Evolutionary conservation across 1,140 invertebrate species (phyloP).

Genomic region (Drosophila neocordata): DNA sequence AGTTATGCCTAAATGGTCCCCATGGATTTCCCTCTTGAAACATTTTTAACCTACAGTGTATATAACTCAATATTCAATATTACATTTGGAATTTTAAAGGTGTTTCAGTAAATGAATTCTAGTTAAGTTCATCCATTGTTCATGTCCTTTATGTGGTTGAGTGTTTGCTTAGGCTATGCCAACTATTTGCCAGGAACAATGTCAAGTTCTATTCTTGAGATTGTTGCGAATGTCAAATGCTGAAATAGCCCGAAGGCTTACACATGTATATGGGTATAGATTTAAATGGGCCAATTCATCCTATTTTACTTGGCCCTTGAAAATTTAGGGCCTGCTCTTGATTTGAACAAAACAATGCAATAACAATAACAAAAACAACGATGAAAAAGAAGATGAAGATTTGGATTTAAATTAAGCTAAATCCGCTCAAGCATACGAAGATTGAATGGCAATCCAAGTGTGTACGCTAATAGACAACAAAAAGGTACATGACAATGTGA

Average conservation of each 20-base stretch:
- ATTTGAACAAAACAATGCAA: slow-evolving; percentile 42
- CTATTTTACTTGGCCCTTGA: slow-evolving; percentile 30
- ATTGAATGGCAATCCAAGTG: slow-evolving; percentile 21
- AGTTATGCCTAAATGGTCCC: too few species aligned
- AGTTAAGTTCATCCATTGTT: not conserved
- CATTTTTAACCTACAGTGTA: too few species aligned
- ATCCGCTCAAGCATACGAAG: slow-evolving; percentile 66
- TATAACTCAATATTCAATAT: too few species aligned
- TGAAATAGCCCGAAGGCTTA: slow-evolving; percentile 44
- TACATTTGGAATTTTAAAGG: not conserved
- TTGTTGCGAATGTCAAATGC: slow-evolving; percentile 40
- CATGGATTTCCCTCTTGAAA: too few species aligned
- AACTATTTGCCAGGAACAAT: slow-evolving; percentile 32
- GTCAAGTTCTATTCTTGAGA: slow-evolving; percentile 48
- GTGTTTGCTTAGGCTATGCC: slow-evolving; percentile 41
- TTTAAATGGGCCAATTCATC: slow-evolving; percentile 46
- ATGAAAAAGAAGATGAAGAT: slow-evolving; percentile 52
- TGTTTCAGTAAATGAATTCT: not conserved
- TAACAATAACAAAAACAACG: slow-evolving; percentile 28
- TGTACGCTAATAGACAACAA: slow-evolving; percentile 75
- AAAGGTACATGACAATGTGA: slow-evolving; percentile 67
- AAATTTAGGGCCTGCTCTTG: slow-evolving; percentile 30
- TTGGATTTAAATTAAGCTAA: slow-evolving; percentile 81
- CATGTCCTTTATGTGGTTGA: not conserved
- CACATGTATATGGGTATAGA: slow-evolving; percentile 7